phyloP scores from a whole-genome alignment of 2,888 invertebrate genomes.

The Sminthurinus aureus region DNA sequence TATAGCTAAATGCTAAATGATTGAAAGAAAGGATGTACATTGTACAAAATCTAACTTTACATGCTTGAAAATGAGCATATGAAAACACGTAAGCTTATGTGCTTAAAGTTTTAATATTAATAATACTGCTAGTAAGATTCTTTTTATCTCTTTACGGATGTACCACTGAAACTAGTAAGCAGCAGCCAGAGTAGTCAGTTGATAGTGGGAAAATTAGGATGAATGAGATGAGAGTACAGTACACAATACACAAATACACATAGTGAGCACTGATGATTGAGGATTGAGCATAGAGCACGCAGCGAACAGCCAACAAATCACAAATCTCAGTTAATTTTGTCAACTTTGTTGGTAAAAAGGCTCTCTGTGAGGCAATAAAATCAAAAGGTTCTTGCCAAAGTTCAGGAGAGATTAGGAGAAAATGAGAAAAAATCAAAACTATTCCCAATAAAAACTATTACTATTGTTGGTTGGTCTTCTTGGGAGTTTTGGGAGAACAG shows the following conservation, averaged over 20 bases:
- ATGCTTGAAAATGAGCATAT: too few species aligned
- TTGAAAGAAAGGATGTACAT: too few species aligned
- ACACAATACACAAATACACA: background rate
- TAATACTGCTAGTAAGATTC: background rate
- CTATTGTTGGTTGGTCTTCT: slow-evolving; percentile 9
- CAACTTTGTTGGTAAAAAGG: background rate
- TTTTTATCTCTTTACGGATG: background rate
- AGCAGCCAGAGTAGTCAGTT: background rate
- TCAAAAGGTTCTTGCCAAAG: slow-evolving; percentile 24
- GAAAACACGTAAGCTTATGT: too few species aligned
- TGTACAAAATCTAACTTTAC: too few species aligned
- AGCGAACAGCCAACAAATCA: background rate
- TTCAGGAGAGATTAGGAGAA: slow-evolving; percentile 15
- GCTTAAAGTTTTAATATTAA: too few species aligned
- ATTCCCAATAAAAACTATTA: slow-evolving; percentile 27
- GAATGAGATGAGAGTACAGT: background rate
- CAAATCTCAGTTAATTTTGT: background rate
- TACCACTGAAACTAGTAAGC: background rate
- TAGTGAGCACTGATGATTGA: too few species aligned
- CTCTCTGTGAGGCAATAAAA: slow-evolving; percentile 16
- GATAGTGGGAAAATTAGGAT: background rate
- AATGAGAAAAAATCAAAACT: slow-evolving; percentile 26
- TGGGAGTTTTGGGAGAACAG: background rate
- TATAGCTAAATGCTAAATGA: too few species aligned
- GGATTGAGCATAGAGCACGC: background rate